Conservation (phyloP, 2,797 vertebrate genomes). For the Ptychadena robeensis region DNA sequence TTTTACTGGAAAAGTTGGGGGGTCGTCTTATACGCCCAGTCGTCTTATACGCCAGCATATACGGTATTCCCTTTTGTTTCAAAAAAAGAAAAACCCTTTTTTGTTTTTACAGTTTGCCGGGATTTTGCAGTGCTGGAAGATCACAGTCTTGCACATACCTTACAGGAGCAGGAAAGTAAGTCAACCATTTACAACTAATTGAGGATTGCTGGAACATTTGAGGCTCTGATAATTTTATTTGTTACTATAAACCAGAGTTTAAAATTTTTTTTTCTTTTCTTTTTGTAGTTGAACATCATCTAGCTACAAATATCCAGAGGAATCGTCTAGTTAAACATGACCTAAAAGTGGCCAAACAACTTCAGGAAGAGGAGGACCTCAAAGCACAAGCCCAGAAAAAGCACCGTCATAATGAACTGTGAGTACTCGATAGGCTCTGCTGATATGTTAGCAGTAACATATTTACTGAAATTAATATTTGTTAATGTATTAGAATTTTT, state of each 20-base stretch:
- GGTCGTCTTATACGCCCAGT: too few relatives aligned
- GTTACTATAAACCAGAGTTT: not conserved
- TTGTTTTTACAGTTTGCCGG: constrained; percentile 80
- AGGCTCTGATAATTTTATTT: not conserved
- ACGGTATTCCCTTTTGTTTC: not conserved
- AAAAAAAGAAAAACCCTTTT: too few relatives aligned
- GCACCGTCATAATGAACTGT: constrained; percentile 84
- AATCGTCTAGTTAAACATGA: constrained; percentile 94
- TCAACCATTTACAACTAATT: constrained; percentile 53
- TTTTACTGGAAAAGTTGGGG: too few relatives aligned
- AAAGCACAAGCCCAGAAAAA: constrained; percentile 83
- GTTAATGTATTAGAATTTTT: too few relatives aligned
- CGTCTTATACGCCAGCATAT: too few relatives aligned
- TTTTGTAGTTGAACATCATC: constrained; percentile 90
- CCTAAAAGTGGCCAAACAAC: constrained; percentile 90
- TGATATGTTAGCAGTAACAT: not conserved
- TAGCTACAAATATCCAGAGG: constrained; percentile 93
- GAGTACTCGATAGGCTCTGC: constrained; percentile 66
- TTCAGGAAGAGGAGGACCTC: constrained; percentile 93
- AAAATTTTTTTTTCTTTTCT: constrained; percentile 54
- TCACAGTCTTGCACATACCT: constrained; percentile 92
- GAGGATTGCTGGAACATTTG: not conserved
- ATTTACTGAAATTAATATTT: not conserved
- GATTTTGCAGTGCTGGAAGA: constrained; percentile 96
- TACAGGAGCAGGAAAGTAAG: constrained; percentile 99